Base-by-base conservation (phyloP, 2,113 vertebrate species). In the Nycticryphes semicollaris region DNA sequence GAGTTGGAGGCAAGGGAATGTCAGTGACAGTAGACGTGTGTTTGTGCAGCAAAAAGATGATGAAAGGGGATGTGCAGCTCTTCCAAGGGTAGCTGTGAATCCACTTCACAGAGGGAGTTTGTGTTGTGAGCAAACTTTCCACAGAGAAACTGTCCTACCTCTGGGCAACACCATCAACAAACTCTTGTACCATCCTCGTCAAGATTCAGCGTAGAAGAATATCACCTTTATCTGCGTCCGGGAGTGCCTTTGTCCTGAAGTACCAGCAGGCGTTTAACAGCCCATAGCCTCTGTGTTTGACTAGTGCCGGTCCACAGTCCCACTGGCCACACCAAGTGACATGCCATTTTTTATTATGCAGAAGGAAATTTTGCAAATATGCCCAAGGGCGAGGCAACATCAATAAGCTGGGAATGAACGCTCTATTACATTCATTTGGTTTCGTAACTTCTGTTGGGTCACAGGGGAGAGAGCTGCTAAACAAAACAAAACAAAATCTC, bases 381-480 rank as follows among this genome's bases (percentile, higher is more conserved):
- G 78, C 93, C 94, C 91, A 90, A 92, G 92, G 93, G 94, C 5
- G 70, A 96, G 96, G 93, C 93, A 92, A 81, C 93, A 92, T 94
- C 89, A 94, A 92, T 94, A 95, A 92, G 82, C 74, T 35, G 63
- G 79, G 93, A 96, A 91, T 87, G 89, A 96, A 92, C 5, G 35
- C 70, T 95, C 93, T 84, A 73, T 91, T 95, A 93, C 87, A 79
- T 66, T 91, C 92, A 69, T 93, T 93, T 95, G 93, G 84, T 96
- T 94, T 94, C n/a, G 18, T 91, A 96, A 92, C 93, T 94, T 94
- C 93, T 93, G 69, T 73, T 91, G 86, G 90, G 95, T 91, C 92
- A 92, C 69, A 75, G 84, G 91, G 94, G 89, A 96, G 89, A 96
- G 94, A 96, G 94, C 91, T 93, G 80, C 95, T 96, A 89, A 91